These are phyloP conservation scores for Spea multiplicata DNA, from an alignment of 2,113 vertebrate genomes.

Conservation along the genomic window DNA sequence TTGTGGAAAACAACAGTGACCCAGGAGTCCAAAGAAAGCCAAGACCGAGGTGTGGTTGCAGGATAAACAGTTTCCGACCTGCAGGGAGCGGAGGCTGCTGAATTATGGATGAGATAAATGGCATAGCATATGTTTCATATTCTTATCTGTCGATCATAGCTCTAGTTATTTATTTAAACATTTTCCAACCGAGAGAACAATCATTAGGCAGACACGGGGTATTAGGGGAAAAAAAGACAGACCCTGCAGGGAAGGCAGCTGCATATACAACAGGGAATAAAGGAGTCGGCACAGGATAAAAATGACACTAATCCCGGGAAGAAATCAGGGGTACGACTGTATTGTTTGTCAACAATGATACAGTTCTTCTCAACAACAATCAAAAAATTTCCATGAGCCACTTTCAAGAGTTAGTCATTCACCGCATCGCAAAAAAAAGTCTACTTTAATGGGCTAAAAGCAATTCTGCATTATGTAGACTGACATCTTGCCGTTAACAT, in stretches of 20 bases:
- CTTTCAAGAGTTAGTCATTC: not conserved
- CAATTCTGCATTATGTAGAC: too few species aligned
- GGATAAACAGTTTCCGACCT: slow-evolving; percentile 10
- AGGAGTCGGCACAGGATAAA: slow-evolving; percentile 1
- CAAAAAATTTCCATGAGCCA: not conserved
- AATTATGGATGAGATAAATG: slow-evolving; percentile 34
- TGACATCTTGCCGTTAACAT: too few species aligned
- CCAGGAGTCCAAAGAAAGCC: not conserved
- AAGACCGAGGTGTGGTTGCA: slow-evolving; percentile 17
- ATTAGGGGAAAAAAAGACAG: slow-evolving; percentile 18
- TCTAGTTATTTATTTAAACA: slow-evolving; percentile 47
- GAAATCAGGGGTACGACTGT: not conserved
- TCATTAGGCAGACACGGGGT: slow-evolving; percentile 14
- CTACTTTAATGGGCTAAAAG: too few species aligned
- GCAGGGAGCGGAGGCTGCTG: slow-evolving; percentile 29
- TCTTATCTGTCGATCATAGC: slow-evolving; percentile 21
- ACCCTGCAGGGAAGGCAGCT: slow-evolving; percentile 33
- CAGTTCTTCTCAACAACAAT: not conserved
- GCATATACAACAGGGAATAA: slow-evolving; percentile 33
- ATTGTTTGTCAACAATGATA: slow-evolving; percentile 20
- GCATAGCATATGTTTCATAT: slow-evolving; percentile 38
- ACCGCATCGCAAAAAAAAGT: too few species aligned
- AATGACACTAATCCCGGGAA: slow-evolving; percentile 8
- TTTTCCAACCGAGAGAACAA: slow-evolving; percentile 42
- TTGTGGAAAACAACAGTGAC: slow-evolving; percentile 12